Conservation (phyloP, 2,888 invertebrate genomes). For the Argyra leucocephala region DNA sequence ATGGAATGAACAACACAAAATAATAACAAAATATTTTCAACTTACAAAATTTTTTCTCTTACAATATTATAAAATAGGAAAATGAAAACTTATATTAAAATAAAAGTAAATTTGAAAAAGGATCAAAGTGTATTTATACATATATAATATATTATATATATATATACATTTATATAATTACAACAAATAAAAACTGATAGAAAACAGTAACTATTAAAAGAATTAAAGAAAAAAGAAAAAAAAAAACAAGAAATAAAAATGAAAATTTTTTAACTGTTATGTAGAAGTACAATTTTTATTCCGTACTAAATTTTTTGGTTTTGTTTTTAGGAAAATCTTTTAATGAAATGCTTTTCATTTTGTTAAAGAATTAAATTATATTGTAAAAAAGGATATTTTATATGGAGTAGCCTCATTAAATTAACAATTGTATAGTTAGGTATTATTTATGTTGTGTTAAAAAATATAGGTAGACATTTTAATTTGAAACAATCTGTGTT, state of each 20-base stretch:
- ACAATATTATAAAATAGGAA: not conserved
- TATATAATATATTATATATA: not conserved
- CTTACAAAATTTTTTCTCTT: not conserved
- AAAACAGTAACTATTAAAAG: not conserved
- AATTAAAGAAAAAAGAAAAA: too few relatives aligned
- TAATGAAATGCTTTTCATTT: too few relatives aligned
- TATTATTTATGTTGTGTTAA: too few relatives aligned
- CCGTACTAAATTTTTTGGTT: not conserved
- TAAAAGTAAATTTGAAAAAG: not conserved
- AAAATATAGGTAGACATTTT: too few relatives aligned
- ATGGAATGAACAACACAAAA: not conserved
- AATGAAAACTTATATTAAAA: not conserved
- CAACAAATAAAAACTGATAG: not conserved
- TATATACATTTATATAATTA: not conserved
- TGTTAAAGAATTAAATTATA: too few relatives aligned
- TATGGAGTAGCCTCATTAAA: too few relatives aligned
- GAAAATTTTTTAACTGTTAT: not conserved
- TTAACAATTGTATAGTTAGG: too few relatives aligned
- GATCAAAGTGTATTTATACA: not conserved
- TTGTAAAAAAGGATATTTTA: too few relatives aligned
- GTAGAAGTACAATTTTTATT: not conserved
- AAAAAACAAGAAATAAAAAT: too few relatives aligned
- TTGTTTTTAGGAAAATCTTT: too few relatives aligned
- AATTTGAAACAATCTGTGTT: too few relatives aligned
- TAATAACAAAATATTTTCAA: too few relatives aligned